phyloP scores from a whole-genome alignment of 2,888 invertebrate genomes.

The Caenorhabditis japonica region DNA sequence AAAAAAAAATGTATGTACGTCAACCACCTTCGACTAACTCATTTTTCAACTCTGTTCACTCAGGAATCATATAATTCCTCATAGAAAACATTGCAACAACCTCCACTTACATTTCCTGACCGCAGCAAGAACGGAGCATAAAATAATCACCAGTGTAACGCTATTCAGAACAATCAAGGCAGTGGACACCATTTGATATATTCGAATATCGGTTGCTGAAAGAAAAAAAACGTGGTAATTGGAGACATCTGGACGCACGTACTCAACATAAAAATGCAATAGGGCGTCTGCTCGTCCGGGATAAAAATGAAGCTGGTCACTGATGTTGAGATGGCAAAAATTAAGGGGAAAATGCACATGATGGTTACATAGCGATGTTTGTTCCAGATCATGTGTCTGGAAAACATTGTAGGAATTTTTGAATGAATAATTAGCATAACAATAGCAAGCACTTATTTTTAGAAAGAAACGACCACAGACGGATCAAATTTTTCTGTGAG shows the following conservation, averaged over 20 bases:
- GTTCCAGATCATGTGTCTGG: constrained; percentile 52
- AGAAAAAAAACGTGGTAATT: constrained; percentile 18
- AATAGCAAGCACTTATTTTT: too few relatives aligned
- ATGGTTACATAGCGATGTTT: constrained; percentile 35
- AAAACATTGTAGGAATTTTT: too few relatives aligned
- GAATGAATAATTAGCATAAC: too few relatives aligned
- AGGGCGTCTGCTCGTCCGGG: constrained; percentile 43
- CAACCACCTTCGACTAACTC: too few relatives aligned
- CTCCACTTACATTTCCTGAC: constrained; percentile 34
- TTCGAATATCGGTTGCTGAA: constrained; percentile 39
- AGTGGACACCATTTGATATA: constrained; percentile 36
- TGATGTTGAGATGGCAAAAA: constrained; percentile 23
- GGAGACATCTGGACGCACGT: constrained; percentile 16
- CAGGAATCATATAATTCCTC: too few relatives aligned
- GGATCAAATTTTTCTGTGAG: too few relatives aligned
- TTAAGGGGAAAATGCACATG: constrained; percentile 32
- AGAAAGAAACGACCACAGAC: neutral
- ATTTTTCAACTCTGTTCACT: neutral
- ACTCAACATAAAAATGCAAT: constrained; percentile 49
- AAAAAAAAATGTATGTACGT: too few relatives aligned
- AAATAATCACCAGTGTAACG: constrained; percentile 32
- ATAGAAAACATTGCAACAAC: neutral
- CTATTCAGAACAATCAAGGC: constrained; percentile 24
- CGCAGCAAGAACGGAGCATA: constrained; percentile 23
- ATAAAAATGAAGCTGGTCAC: constrained; percentile 29